Conservation (phyloP, 1,140 invertebrate genomes). For the Drosophila pseudoobscura region DNA sequence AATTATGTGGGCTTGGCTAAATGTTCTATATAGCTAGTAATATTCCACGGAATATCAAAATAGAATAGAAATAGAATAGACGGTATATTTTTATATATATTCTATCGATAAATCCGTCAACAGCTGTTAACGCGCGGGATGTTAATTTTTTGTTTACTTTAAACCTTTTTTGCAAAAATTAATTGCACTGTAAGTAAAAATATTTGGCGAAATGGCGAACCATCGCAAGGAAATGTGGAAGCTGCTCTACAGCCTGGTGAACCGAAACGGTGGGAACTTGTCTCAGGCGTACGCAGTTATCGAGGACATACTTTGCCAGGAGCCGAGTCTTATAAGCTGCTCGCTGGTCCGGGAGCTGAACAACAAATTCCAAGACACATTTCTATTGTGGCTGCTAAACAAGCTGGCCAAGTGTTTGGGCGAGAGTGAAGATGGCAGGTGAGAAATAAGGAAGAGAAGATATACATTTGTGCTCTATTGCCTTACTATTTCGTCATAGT, state of each 20-base stretch:
- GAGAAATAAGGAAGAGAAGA: not conserved
- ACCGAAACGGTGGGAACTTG: conserved; percentile 57
- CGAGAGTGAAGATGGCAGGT: conserved; percentile 42
- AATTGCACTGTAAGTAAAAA: too few species aligned
- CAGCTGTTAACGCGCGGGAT: too few species aligned
- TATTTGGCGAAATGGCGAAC: conserved; percentile 49
- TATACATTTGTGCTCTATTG: not conserved
- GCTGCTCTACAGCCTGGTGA: conserved; percentile 68
- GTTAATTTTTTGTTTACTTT: too few species aligned
- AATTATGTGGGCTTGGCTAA: too few species aligned
- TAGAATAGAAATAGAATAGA: too few species aligned
- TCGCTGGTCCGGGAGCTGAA: conserved; percentile 50
- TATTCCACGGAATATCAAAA: too few species aligned
- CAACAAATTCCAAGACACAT: conserved; percentile 68
- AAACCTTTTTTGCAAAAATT: too few species aligned
- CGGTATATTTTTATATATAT: too few species aligned
- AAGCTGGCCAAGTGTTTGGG: conserved; percentile 59
- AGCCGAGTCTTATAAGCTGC: conserved; percentile 73
- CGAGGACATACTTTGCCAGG: conserved; percentile 74
- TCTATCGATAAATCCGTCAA: too few species aligned
- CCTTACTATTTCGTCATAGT: conserved; percentile 7
- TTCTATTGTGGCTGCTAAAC: conserved; percentile 72
- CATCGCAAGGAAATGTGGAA: conserved; percentile 76
- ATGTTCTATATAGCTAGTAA: too few species aligned
- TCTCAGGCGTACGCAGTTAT: conserved; percentile 66